Evolutionary conservation across 1,140 invertebrate species (phyloP), one percentile per base, ranked within the genome.

Genomic region (Achatina immaculata): DNA sequence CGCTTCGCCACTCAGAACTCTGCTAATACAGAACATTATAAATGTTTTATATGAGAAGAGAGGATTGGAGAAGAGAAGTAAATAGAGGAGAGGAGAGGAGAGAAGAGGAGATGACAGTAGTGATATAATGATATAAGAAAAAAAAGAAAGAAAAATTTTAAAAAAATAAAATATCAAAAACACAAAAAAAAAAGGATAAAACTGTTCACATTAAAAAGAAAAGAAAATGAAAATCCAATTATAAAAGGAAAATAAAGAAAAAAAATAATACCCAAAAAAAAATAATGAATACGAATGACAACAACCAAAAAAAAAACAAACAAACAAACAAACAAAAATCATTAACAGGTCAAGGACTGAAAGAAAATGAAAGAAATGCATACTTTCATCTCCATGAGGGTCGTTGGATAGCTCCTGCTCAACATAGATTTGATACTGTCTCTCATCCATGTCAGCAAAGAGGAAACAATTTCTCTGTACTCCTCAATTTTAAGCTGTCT

Each of bases 301-400:
- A 24, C 4, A 24, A n/a, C 11, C 3, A 55, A n/a, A 55, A 55
- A 55, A 21, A n/a, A 55, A 55, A 3, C 7, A 55, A 55, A 21
- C 11, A 55, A 55, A 55, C 11, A 55, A 55, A 55, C 21, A 55
- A 48, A 48, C 7, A 48, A 48, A 19, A 48, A 48, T 7, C 45
- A 11, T 11, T 11, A 48, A 48, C 45, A 11, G 45, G 19, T 19
- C 7, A 19, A 48, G 45, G 7, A 58, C 24, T 14, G 9, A 11
- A 58, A 24, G 55, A 58, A 58, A 24, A 24, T 19, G 24, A 14
- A 58, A 58, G 55, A 58, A 14, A 14, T 21, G n/a, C 55, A 21
- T 83, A 91, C 97, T 92, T 97, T 97, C 94, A 98, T 96, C 92
- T 99, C 97, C 86, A 98, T 96, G 75, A 98, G 93, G 82, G 96